Base-by-base conservation (phyloP, 2,113 vertebrate genomes). In the Cygnus atratus region DNA sequence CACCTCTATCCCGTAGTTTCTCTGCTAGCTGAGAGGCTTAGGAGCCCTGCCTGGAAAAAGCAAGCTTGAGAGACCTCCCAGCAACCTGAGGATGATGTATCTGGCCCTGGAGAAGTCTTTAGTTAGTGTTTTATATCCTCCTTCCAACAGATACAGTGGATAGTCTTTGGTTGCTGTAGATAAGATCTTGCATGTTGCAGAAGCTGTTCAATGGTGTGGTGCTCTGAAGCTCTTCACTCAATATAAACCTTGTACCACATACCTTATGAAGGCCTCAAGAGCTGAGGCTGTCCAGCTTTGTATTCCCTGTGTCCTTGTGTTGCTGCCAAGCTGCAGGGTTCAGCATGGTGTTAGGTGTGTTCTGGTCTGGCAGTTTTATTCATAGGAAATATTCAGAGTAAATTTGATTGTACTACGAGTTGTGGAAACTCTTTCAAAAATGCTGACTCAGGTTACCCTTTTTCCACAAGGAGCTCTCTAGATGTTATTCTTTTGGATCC, bases 11-110 rank as follows among this genome's bases (percentile, higher is more conserved):
- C 1, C 2, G 2, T 75, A 72, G 48, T 72, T 41, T 29, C 28
- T 72, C n/a, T 39, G 46, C 5, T 7, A 6, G 3, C 71, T 84
- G n/a, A 92, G 50, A 79, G 11, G 29, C 43, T 76, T 85, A 52
- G 0, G 0, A 65, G 10, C 76, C 18, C 15, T 13, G 0, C 8
- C 35, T 39, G 25, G 19, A 26, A 52, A 81, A 68, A 7, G 2
- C 6, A 52, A 78, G 25, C 31, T 67, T 67, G 35, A 72, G 29
- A 92, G n/a, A 52, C 44, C 70, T 88, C 8, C 3, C n/a, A 74
- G 48, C 43, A 68, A 61, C 10, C 9, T 48, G 81, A 39, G 33
- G 11, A 26, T 73, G 55, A 13, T 41, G 9, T 48, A 13, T 71
- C 25, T 81, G 24, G 26, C 44, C 25, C 37, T 65, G 35, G 7